phyloP scores from a whole-genome alignment of 2,888 invertebrate genomes.

The Panopea generosa region DNA sequence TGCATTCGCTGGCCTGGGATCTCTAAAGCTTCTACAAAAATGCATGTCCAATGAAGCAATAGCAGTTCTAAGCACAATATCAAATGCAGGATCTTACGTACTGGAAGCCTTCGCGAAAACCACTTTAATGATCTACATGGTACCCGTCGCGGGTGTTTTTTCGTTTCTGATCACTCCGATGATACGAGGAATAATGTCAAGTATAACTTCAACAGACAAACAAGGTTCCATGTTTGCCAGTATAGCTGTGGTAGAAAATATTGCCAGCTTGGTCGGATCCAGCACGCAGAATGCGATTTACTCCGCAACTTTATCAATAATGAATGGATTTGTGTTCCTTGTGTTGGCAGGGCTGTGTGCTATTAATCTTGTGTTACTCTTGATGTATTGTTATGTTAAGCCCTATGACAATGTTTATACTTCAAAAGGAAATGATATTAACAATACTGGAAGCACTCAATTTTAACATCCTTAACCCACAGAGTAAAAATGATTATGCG shows the following conservation, averaged over 20 bases:
- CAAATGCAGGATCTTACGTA: conserved; percentile 30
- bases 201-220: conserved; percentile 35
- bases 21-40: conserved; percentile 34
- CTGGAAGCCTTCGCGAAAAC: conserved; percentile 39
- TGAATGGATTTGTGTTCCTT: conserved; percentile 55
- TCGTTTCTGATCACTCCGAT: conserved; percentile 44
- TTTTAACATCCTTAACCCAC: no score
- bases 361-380: conserved; percentile 24
- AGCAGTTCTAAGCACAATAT: conserved; percentile 34
- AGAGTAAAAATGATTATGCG: no score
- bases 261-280: conserved; percentile 27
- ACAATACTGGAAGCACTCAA: no score
- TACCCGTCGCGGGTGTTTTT: conserved; percentile 41
- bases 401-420: conserved; percentile 31
- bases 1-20: conserved; percentile 28
- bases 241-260: conserved; percentile 34
- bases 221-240: conserved; percentile 59
- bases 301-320: conserved; percentile 35
- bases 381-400: conserved; percentile 33
- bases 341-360: conserved; percentile 40
- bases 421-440: neutral
- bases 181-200: conserved; percentile 57
- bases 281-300: conserved; percentile 39
- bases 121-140: conserved; percentile 39
- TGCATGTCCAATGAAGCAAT: conserved; percentile 44